These are phyloP conservation scores for Molorchus minor DNA, from an alignment of 2,888 invertebrate species.

Conservation along the genomic window DNA sequence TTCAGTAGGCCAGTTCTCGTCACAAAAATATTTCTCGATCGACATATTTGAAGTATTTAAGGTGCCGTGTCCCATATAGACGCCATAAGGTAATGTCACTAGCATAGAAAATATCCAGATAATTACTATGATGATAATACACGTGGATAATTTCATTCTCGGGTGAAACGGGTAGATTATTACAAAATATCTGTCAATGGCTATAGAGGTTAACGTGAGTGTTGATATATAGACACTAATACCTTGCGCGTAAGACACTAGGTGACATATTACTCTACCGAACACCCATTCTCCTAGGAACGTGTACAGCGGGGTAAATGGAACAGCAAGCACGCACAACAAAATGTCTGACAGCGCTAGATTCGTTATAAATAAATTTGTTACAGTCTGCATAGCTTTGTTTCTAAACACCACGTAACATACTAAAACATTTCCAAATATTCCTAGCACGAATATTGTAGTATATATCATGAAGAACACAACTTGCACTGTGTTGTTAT, in stretches of 20 bases:
- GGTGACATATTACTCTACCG: constrained; percentile 88
- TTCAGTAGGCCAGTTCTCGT: constrained; percentile 91
- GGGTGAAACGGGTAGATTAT: constrained; percentile 96
- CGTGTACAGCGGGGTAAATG: constrained; percentile 95
- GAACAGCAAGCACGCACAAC: constrained; percentile 91
- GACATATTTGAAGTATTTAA: constrained; percentile 46
- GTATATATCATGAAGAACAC: constrained; percentile 82
- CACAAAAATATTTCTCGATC: constrained; percentile 70
- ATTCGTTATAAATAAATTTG: constrained; percentile 97
- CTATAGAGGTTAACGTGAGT: constrained; percentile 95
- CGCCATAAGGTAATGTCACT: constrained; percentile 90
- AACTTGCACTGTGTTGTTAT: constrained; percentile 74
- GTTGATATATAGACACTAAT: constrained; percentile 98
- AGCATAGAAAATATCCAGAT: constrained; percentile 92
- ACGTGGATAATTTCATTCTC: constrained; percentile 88
- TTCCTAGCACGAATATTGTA: constrained; percentile 86
- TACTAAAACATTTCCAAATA: constrained; percentile 90
- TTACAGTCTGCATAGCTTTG: constrained; percentile 96
- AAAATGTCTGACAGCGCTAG: constrained; percentile 94
- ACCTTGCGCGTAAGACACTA: constrained; percentile 93
- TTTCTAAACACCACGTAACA: constrained; percentile 94
- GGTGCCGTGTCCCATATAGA: constrained; percentile 76
- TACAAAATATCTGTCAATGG: constrained; percentile 96
- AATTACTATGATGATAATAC: constrained; percentile 82
- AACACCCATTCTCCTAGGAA: constrained; percentile 94